Evolutionary conservation across 2,797 vertebrate genomes (phyloP).

Genomic region (Gephyroberyx darwinii): DNA sequence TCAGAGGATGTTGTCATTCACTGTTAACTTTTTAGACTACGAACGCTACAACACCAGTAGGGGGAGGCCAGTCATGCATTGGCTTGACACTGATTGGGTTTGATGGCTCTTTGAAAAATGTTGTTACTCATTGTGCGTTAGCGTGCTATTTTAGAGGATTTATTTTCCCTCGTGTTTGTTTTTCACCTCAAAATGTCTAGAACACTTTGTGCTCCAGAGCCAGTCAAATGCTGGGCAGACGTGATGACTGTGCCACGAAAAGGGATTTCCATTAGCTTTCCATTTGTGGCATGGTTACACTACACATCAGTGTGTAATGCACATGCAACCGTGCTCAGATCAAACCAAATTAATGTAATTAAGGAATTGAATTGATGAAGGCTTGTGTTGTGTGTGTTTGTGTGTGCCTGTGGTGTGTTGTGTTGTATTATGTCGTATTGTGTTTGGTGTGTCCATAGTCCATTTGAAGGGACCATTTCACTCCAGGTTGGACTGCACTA

Average conservation of each 20-base stretch:
- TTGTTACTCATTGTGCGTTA: conserved; percentile 61
- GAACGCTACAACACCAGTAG: conserved; percentile 52
- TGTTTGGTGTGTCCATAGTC: background rate
- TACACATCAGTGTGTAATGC: conserved; percentile 11
- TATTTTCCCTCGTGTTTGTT: conserved; percentile 50
- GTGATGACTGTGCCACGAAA: conserved; percentile 43
- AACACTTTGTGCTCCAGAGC: conserved; percentile 52
- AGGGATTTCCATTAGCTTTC: conserved; percentile 39
- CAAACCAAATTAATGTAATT: conserved; percentile 21
- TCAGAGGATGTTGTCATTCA: conserved; percentile 57
- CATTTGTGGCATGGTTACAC: conserved; percentile 5
- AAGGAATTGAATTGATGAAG: background rate
- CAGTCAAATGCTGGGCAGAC: conserved; percentile 16
- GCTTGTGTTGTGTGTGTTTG: background rate
- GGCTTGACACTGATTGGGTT: conserved; percentile 52
- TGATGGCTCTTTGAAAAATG: conserved; percentile 64
- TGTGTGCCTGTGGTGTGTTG: background rate
- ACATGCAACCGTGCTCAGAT: conserved; percentile 16
- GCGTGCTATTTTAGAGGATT: conserved; percentile 52
- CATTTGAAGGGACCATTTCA: background rate
- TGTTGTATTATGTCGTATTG: too few relatives aligned
- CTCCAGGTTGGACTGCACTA: too few relatives aligned
- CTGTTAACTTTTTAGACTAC: conserved; percentile 47
- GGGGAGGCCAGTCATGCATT: conserved; percentile 42
- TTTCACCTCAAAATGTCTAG: conserved; percentile 56